A percentile compares a stretch with the other conserved stretches of the same genome.
These are phyloP conservation scores for Anneissia japonica DNA, from an alignment of 35 echinoderm and acorn worm genomes.

Conservation along the genomic window DNA sequence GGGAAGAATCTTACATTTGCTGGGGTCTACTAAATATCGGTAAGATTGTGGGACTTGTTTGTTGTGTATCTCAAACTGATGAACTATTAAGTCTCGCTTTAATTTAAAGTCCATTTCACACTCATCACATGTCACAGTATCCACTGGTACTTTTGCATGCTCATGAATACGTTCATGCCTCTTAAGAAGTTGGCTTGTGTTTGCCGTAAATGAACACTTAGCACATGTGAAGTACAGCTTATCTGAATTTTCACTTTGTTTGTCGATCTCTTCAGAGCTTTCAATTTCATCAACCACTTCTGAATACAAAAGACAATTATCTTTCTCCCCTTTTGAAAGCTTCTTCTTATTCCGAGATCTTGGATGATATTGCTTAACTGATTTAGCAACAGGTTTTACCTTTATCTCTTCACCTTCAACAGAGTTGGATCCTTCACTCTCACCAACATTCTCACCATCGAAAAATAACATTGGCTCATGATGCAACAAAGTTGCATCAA, in stretches of 20 bases:
- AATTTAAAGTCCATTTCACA: background rate
- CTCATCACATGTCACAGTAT: background rate
- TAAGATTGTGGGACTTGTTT: background rate
- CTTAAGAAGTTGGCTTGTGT: background rate
- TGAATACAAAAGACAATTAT: background rate
- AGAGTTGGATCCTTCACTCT: background rate
- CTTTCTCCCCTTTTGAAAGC: background rate
- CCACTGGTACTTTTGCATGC: background rate
- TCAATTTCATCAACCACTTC: background rate
- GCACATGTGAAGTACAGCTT: background rate
- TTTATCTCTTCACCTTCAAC: background rate
- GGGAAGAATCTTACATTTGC: background rate
- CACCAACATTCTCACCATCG: slow-evolving; percentile 1
- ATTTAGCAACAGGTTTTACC: background rate
- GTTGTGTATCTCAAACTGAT: background rate
- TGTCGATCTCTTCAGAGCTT: background rate
- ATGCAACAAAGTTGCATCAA: background rate
- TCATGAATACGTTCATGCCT: background rate
- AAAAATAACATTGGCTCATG: background rate
- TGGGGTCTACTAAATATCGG: background rate
- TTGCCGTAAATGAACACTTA: background rate
- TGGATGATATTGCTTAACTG: background rate
- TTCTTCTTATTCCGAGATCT: background rate
- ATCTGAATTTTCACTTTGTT: background rate
- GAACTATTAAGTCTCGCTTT: background rate